Base-by-base conservation (phyloP, 2,888 invertebrate genomes). In the Campoplex nolae region DNA sequence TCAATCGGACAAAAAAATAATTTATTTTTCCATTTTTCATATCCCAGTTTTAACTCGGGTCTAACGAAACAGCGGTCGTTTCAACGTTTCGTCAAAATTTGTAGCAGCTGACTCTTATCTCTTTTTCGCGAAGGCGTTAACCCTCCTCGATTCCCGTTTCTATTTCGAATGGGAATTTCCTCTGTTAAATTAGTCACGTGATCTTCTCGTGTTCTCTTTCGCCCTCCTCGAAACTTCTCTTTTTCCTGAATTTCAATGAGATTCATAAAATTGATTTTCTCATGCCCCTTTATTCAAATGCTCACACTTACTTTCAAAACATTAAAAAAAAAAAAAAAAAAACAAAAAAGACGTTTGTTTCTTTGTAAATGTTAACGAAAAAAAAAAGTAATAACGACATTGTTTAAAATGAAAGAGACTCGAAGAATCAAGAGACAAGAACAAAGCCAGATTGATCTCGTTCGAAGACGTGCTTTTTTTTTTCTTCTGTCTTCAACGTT, bases 151-250 rank as follows among this genome's bases (percentile, higher is more conserved):
- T 73, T 42, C 74, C 42, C 11, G 73, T 11, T 79, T 86, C 87
- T 88, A 88, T 87, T 88, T 87, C 75, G 56, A 74, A 87, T 83
- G 83, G 88, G 88, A 67, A 85, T 84, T 88, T 78, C 88, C 88
- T 77, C 42, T 48, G 79, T 65, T 51, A 74, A 71, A 51, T 70
- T 58, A 58, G 70, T 83, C 76, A 56, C 71, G 77, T 48, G 68
- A 45, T 45, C 56, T 51, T 68, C 58, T 68, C 68, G 23, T 42
- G 67, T 56, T 80, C 67, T 67, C 71, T 58, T 51, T 56, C 56
- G 32, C 42, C 32, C 71, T 82, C 58, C 56, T 54, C 45, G 42
- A 51, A 75, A 84, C 82, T 82, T 88, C 86, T 79, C 79, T 85
- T 84, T 23, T 62, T 23, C 38, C 38, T 38, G 6, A 38, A 38